Evolutionary conservation across 2,888 invertebrate species (phyloP), one percentile per base, ranked within the genome.

Genomic region (Melieria picta): DNA sequence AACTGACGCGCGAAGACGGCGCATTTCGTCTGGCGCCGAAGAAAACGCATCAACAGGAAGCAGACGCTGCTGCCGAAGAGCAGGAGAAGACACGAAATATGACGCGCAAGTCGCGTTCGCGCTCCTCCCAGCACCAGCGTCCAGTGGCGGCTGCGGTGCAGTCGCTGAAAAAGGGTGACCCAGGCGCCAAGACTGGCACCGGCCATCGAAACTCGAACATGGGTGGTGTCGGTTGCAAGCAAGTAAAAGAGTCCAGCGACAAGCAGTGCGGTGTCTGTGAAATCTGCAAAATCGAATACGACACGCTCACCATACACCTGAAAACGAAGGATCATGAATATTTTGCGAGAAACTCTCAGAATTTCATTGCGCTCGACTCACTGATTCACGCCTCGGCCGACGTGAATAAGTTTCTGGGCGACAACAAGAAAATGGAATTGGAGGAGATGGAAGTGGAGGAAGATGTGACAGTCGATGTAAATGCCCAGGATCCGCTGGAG

Each of bases 271-370:
- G 94, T 16, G 94, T 92, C 82, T 94, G 94, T 88, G 93, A 94
- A 87, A 92, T 94, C 85, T 94, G 94, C 85, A 92, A 92, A 82
- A 87, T 90, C 64, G 92, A 93, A 80, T 94, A 93, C 85, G 89
- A 89, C 72, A 92, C 91, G 81, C 88, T 93, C 11, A 89, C 90
- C 13, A 89, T 91, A 75, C 94, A 94, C 82, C 88, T 93, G 30
- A 91, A 92, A 76, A 92, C 92, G 47, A 92, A 93, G 78, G 91
- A 91, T 79, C 94, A 94, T 86, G 87, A 91, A 69, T 91, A 91
- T 76, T 93, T 93, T 85, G 92, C 92, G 48, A 90, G 91, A 69
- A 93, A 94, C 84, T 91, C 91, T 79, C 89, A 90, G 76, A 93
- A 94, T 86, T 94, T 92, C 85, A 88, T 93, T 55, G 91, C 93